phyloP scores from a whole-genome alignment of 2,797 vertebrate genomes.

The Setipinna tenuifilis region DNA sequence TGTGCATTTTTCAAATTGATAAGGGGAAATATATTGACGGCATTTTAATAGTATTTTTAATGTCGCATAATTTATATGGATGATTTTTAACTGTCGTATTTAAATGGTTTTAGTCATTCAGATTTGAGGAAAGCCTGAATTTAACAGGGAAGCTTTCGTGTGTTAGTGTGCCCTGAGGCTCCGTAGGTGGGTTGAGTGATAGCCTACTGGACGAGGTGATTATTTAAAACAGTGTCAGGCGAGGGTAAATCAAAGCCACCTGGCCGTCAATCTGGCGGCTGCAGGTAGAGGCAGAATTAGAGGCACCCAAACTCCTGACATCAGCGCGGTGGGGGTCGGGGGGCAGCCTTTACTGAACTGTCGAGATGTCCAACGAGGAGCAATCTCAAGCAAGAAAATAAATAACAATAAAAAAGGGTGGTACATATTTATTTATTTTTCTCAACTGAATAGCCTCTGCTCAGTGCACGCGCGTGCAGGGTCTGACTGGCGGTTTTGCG shows the following conservation, averaged over 20 bases:
- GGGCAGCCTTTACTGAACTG: background rate
- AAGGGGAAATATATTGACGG: background rate
- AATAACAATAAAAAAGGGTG: background rate
- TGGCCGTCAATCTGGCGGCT: background rate
- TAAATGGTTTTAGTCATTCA: background rate
- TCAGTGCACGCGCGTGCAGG: background rate
- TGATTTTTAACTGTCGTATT: background rate
- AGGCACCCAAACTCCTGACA: background rate
- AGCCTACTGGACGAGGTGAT: background rate
- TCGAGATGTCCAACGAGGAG: background rate
- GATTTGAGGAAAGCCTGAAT: background rate
- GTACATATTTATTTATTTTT: background rate
- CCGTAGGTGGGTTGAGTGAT: background rate
- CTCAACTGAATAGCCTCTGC: background rate
- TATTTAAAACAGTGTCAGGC: background rate
- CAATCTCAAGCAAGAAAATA: background rate
- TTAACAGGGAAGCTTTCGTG: background rate
- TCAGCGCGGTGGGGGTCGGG: background rate
- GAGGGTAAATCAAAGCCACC: background rate
- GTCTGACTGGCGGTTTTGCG: background rate
- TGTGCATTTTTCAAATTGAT: background rate
- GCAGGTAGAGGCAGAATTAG: background rate
- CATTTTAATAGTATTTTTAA: background rate
- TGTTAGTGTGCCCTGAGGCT: background rate
- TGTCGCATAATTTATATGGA: background rate